Evolutionary conservation across 2,113 vertebrate species (phyloP).

Genomic region (Gadus chalcogrammus): DNA sequence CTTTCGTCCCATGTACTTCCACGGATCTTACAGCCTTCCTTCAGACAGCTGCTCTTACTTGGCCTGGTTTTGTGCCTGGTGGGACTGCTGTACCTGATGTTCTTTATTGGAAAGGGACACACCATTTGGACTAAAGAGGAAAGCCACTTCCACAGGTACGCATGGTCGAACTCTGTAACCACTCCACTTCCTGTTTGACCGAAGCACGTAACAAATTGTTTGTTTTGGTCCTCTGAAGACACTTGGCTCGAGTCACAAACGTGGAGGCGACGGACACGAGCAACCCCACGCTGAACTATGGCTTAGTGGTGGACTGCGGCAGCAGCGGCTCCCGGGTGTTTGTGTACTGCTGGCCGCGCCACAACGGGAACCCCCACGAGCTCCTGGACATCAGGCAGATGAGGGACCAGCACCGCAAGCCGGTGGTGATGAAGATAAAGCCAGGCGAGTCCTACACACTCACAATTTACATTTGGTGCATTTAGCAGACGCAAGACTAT

Average conservation of each 20-base stretch:
- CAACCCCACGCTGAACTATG: conserved; percentile 90
- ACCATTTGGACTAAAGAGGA: conserved; percentile 74
- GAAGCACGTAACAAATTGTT: not conserved
- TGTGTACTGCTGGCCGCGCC: conserved; percentile 96
- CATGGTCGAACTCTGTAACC: not conserved
- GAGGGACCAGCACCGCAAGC: conserved; percentile 89
- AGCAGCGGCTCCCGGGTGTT: conserved; percentile 94
- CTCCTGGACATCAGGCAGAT: conserved; percentile 95
- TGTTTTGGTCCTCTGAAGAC: conserved; percentile 59
- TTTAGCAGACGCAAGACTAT: too few relatives aligned
- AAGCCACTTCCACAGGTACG: conserved; percentile 83
- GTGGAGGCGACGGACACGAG: conserved; percentile 87
- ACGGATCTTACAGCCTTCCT: conserved; percentile 74
- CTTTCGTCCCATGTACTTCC: conserved; percentile 82
- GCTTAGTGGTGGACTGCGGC: conserved; percentile 93
- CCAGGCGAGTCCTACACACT: conserved; percentile 75
- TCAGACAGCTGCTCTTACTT: conserved; percentile 82
- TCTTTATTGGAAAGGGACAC: conserved; percentile 74
- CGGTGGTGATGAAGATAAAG: conserved; percentile 99
- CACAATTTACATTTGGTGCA: not conserved
- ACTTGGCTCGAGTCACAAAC: conserved; percentile 84
- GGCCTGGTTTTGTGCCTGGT: conserved; percentile 71
- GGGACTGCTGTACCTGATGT: conserved; percentile 80
- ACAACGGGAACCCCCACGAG: conserved; percentile 92
- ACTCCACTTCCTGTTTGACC: not conserved